phyloP scores from a whole-genome alignment of 2,797 vertebrate species.

The Pseudocheirus occidentalis region DNA sequence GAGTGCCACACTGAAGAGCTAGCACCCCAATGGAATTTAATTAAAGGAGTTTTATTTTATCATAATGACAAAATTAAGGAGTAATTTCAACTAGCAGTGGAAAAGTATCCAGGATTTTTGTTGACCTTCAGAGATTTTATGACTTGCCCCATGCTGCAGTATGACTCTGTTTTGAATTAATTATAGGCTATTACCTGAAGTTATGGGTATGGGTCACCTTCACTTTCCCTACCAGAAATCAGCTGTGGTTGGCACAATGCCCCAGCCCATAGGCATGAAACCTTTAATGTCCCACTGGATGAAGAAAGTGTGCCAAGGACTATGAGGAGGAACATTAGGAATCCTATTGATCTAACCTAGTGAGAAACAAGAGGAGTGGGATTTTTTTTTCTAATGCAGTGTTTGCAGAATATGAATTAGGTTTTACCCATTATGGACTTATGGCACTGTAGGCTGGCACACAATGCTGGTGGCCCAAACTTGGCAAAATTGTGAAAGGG shows the following conservation, averaged over 20 bases:
- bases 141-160: not conserved
- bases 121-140: not conserved
- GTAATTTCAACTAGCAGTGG: no score
- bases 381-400: not conserved
- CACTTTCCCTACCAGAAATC: not conserved
- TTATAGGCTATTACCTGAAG: not conserved
- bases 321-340: not conserved
- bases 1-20: not conserved
- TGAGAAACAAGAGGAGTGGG: not conserved
- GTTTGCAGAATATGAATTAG: not conserved
- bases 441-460: not conserved
- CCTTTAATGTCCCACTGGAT: no score
- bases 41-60: not conserved
- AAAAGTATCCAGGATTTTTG: not conserved
- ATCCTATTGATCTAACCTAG: not conserved
- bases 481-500: not conserved
- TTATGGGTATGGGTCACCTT: not conserved
- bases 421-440: not conserved
- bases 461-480: not conserved
- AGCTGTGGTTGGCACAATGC: not conserved
- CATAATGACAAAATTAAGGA: not conserved
- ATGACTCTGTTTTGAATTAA: not conserved
- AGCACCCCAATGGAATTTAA: not conserved
- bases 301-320: no score
- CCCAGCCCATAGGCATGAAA: not conserved